These are phyloP conservation scores for Heliothis subflexa DNA, from an alignment of 1,140 invertebrate genomes.

Conservation along the genomic window DNA sequence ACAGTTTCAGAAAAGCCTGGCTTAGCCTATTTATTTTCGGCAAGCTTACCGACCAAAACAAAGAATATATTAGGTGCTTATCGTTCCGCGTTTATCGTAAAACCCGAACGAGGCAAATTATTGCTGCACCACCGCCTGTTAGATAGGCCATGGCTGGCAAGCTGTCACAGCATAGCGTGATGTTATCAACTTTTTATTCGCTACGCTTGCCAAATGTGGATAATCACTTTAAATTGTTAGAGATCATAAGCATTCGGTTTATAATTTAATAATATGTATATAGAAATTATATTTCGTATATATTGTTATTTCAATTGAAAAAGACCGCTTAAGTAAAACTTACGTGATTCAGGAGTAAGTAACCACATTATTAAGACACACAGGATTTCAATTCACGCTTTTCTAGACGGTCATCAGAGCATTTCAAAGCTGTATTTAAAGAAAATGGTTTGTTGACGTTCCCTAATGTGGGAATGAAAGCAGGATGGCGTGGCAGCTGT, in stretches of 20 bases:
- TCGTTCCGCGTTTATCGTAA: constrained; percentile 25
- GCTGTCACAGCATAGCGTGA: constrained; percentile 30
- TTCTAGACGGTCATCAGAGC: not conserved
- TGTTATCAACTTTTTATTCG: constrained; percentile 29
- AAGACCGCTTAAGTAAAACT: no score
- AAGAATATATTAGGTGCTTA: constrained; percentile 39
- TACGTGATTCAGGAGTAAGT: no score
- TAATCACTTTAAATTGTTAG: constrained; percentile 20
- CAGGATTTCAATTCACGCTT: not conserved
- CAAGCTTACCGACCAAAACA: constrained; percentile 25
- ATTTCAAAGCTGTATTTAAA: constrained; percentile 19
- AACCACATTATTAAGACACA: no score
- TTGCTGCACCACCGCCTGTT: constrained; percentile 15
- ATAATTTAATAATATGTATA: not conserved
- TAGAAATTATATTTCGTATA: no score
- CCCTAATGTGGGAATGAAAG: constrained; percentile 37
- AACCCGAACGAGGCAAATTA: constrained; percentile 33
- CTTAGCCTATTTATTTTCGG: constrained; percentile 5
- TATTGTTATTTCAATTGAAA: no score
- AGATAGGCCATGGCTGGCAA: constrained; percentile 35
- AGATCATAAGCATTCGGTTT: constrained; percentile 18
- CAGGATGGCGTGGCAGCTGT: constrained; percentile 20
- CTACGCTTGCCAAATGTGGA: constrained; percentile 33
- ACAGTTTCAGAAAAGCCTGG: no score
- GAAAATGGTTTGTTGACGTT: constrained; percentile 41